Conservation (phyloP, 2,113 vertebrate species). For the Mionectes macconnelli region DNA sequence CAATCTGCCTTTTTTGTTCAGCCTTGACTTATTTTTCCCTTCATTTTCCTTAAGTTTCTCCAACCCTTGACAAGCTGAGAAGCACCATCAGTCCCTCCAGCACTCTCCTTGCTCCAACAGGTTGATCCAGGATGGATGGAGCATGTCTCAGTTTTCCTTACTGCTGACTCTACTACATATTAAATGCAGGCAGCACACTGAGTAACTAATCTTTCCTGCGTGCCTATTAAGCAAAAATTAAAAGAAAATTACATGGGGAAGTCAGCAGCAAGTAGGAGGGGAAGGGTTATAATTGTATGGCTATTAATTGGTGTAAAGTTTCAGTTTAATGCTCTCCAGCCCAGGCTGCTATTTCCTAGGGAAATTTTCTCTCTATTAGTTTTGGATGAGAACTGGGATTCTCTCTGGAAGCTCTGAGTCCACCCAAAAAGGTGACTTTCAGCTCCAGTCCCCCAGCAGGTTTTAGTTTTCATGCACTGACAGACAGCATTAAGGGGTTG, state of each 20-base stretch:
- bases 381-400: conserved; percentile 2
- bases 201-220: neutral
- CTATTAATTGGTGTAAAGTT: neutral
- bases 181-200: neutral
- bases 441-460: neutral
- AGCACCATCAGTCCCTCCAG: neutral
- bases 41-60: neutral
- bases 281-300: neutral
- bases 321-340: conserved; percentile 1
- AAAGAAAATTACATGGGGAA: conserved; percentile 22
- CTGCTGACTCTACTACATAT: neutral
- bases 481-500: fast-evolving
- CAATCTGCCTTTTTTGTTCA: neutral
- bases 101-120: neutral
- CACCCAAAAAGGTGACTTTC: conserved; percentile 18
- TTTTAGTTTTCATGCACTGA: neutral
- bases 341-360: neutral
- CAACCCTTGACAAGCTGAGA: neutral
- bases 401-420: neutral
- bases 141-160: neutral
- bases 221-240: conserved; percentile 43
- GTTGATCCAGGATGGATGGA: neutral
- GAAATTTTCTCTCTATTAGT: conserved; percentile 29
- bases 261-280: conserved; percentile 24
- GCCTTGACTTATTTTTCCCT: neutral